phyloP scores from a whole-genome alignment of 2,888 invertebrate genomes.

The Ptychoptera albimana region DNA sequence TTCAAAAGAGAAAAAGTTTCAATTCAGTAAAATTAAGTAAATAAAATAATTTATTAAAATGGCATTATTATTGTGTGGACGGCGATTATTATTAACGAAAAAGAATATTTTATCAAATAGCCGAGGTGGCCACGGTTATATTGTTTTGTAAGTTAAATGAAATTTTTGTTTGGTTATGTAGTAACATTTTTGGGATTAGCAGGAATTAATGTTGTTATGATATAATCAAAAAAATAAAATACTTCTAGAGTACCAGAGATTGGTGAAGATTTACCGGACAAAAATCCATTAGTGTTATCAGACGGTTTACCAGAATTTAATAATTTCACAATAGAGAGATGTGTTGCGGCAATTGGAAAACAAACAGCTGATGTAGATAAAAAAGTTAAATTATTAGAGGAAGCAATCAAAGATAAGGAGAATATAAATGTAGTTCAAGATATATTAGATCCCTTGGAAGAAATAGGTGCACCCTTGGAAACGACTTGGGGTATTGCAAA shows the following conservation, averaged over 20 bases:
- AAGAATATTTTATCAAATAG: constrained; percentile 15
- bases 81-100: neutral
- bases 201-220: neutral
- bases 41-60: too few relatives aligned
- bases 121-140: constrained; percentile 39
- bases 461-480: constrained; percentile 53
- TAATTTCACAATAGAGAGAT: constrained; percentile 65
- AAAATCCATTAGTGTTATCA: constrained; percentile 51
- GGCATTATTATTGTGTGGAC: neutral
- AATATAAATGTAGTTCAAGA: constrained; percentile 47
- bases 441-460: constrained; percentile 59
- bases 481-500: constrained; percentile 79
- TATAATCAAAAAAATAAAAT: constrained; percentile 7
- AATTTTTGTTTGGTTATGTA: neutral
- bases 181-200: neutral
- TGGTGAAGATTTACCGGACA: constrained; percentile 62
- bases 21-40: neutral
- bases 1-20: neutral
- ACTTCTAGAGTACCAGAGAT: constrained; percentile 59
- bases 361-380: constrained; percentile 70
- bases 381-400: constrained; percentile 51
- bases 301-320: constrained; percentile 68
- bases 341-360: constrained; percentile 68
- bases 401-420: constrained; percentile 29
- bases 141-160: constrained; percentile 46